Percentiles rank a stretch among this genome's conserved stretches.
phyloP scores from a whole-genome alignment of 2,797 vertebrate genomes.

The Champsocephalus gunnari region DNA sequence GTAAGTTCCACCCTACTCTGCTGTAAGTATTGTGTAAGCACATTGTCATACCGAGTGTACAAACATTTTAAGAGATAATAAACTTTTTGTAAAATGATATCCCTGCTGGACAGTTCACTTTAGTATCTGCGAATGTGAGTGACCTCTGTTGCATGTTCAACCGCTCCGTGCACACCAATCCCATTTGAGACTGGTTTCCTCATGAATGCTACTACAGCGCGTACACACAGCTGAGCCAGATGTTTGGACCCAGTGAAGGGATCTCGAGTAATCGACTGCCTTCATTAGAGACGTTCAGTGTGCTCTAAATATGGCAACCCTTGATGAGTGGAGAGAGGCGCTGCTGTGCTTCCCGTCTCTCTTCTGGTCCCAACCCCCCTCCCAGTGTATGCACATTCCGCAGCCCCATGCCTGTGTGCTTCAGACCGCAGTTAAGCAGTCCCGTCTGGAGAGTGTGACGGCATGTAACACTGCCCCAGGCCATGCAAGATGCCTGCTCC shows the following conservation, averaged over 20 bases:
- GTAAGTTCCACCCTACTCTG: slow-evolving; percentile 77
- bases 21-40: slow-evolving; percentile 90
- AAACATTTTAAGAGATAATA: slow-evolving; percentile 91
- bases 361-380: slow-evolving; percentile 44
- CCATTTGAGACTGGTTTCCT: slow-evolving; percentile 50
- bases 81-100: slow-evolving; percentile 84
- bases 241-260: slow-evolving; percentile 57
- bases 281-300: slow-evolving; percentile 68
- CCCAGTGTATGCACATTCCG: slow-evolving; percentile 74
- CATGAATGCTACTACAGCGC: slow-evolving; percentile 36
- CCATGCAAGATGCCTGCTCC: slow-evolving; percentile 80
- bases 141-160: slow-evolving; percentile 48
- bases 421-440: slow-evolving; percentile 86
- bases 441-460: slow-evolving; percentile 86
- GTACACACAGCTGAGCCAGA: slow-evolving; percentile 55
- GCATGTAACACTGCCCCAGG: slow-evolving; percentile 79
- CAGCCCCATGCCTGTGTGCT: slow-evolving; percentile 70
- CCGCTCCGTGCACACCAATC: slow-evolving; percentile 40
- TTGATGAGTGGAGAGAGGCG: slow-evolving; percentile 55
- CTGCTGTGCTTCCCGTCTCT: slow-evolving; percentile 42
- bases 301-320: slow-evolving; percentile 59
- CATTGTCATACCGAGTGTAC: slow-evolving; percentile 90
- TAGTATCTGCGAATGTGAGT: slow-evolving; percentile 17
- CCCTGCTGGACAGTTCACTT: neutral
- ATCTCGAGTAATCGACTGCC: slow-evolving; percentile 67